Base-by-base conservation (phyloP, 2,113 vertebrate genomes). In the Anser cygnoides region DNA sequence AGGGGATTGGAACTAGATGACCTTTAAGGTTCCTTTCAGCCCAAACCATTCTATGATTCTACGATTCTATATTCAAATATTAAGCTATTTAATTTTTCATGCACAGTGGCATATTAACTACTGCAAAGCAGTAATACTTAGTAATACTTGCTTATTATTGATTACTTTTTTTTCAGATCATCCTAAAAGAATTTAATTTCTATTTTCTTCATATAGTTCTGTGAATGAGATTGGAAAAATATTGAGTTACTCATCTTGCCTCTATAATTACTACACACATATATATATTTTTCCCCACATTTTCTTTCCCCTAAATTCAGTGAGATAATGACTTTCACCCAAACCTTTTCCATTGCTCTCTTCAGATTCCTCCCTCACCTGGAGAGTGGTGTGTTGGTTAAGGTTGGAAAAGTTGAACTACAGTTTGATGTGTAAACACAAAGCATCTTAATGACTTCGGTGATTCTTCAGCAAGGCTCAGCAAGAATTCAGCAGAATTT, bases 61-160 rank as follows among this genome's bases (percentile, higher is more conserved):
- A 49, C 11, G 20, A 49, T 11, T 21, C 20, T 49, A 49, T 49
- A 20, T 70, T 66, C 23, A 63, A 80, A 43, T 4, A 11, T 31
- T 13, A 11, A 70, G 17, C 4, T 59, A 10, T 63, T 88, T 52
- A 16, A 15, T 57, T 90, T 67, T 59, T 77, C 13, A 4, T 15
- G 14, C 14, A 11, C 17, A 20, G 17, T 65, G 39, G 50, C 9
- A 50, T 63, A 84, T 5, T 22, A 74, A 50, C n/a, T 59, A 15
- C 37, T 29, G 58, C 29, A 21, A 13, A 26, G 23, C 0, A 1
- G 5, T 44, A 52, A 54, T 2, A 15, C 8, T 58, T 35, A 41
- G 5, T 54, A 52, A 54, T 2, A 15, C 8, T 58, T 35, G 37
- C 26, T 74, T 39, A 43, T 58, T 49, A 58, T 28, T n/a, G 11